Evolutionary conservation across 2,888 invertebrate species (phyloP).

Genomic region (Lycaena phlaeas): DNA sequence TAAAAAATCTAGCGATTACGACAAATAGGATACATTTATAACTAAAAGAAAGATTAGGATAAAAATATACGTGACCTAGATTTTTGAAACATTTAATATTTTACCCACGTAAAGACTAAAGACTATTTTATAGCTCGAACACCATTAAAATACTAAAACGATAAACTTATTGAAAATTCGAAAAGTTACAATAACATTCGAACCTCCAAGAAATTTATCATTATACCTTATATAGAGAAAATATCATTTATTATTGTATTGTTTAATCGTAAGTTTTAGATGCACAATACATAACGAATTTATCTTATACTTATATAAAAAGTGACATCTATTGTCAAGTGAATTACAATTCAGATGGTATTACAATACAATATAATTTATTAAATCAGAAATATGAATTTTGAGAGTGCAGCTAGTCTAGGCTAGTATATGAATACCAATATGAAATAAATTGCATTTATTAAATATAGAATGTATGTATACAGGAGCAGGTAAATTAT

Average conservation of each 20-base stretch:
- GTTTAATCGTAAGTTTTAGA: constrained; percentile 1
- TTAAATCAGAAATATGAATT: no score
- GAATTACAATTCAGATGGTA: no score
- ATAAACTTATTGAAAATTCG: constrained; percentile 59
- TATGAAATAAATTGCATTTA: no score
- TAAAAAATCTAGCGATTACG: constrained; percentile 21
- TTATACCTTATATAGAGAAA: constrained; percentile 13
- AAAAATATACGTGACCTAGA: constrained; percentile 1
- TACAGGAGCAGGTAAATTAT: no score
- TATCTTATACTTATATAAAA: no score
- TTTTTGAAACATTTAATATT: background rate
- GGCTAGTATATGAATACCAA: no score
- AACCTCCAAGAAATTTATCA: constrained; percentile 61
- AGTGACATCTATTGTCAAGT: no score
- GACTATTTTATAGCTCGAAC: background rate
- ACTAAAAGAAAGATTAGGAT: constrained; percentile 7
- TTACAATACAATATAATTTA: no score
- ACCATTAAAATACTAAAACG: constrained; percentile 21
- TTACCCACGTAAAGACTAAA: background rate
- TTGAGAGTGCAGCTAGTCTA: no score
- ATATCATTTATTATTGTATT: constrained; percentile 7
- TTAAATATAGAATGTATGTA: no score
- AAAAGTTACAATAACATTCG: constrained; percentile 29
- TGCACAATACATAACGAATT: no score
- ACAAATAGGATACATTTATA: constrained; percentile 8